Evolutionary conservation across 1,140 invertebrate genomes (phyloP).

Genomic region (Propsilocerus akamusi): DNA sequence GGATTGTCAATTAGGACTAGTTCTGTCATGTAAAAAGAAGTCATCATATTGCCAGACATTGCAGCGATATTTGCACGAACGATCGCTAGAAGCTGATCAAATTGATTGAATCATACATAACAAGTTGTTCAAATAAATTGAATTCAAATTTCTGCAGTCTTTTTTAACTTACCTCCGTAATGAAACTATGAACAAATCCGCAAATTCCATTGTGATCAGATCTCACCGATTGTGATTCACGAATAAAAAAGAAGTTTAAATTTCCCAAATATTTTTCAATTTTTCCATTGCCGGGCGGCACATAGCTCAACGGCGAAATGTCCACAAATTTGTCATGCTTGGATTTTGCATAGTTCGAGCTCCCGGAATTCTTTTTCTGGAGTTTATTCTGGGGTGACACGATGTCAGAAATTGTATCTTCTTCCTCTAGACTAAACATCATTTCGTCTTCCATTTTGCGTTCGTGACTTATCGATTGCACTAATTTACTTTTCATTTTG

Average conservation of each 20-base stretch:
- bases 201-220: conserved; percentile 80
- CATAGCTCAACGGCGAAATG: conserved; percentile 63
- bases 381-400: conserved; percentile 16
- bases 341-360: neutral
- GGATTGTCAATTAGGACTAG: conserved; percentile 77
- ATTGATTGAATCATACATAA: neutral
- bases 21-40: conserved; percentile 84
- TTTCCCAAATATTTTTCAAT: conserved; percentile 80
- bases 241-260: conserved; percentile 87
- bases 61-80: conserved; percentile 81
- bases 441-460: conserved; percentile 28
- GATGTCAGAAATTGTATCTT: conserved; percentile 24
- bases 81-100: conserved; percentile 48
- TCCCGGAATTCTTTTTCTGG: conserved; percentile 10
- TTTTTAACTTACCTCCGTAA: conserved; percentile 49
- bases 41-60: conserved; percentile 88
- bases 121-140: neutral
- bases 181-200: conserved; percentile 84
- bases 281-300: conserved; percentile 60
- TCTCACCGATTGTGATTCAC: conserved; percentile 82
- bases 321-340: conserved; percentile 34
- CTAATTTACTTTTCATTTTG: conserved; percentile 6
- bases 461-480: conserved; percentile 3
- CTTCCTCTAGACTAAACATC: conserved; percentile 55
- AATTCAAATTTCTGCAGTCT: neutral